Evolutionary conservation across 2,113 vertebrate genomes (phyloP), one percentile per base, ranked within the genome.

Genomic region (Paradoxurus hermaphroditus): DNA sequence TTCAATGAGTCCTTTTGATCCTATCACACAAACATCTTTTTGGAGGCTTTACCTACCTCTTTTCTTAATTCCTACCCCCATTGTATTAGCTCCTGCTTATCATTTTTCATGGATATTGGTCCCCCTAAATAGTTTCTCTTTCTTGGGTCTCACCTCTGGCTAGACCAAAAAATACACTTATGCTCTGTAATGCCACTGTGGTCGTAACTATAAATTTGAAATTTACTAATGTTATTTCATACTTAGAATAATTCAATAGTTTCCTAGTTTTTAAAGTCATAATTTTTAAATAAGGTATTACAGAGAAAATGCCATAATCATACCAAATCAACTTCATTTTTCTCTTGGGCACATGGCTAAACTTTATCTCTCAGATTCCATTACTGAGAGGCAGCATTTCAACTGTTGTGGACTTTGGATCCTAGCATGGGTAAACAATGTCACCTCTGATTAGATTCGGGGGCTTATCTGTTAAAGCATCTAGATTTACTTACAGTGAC

Each of bases 1-100:
- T 46, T 73, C 21, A 96, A 3, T n/a, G 88, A 39, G 7, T 51
- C 11, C 31, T 51, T 92, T 91, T 44, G 21, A 95, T 73, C 75
- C 44, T 92, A 23, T 25, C 0, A 6, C 19, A 16, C 1, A 73
- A 83, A 51, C 63, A n/a, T 36, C 15, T 86, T 16, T 16, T 53
- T n/a, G 8, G 63, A 51, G 70, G 62, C 18, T 51, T 67, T 79
- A 29, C 2, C 7, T 83, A 72, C 1, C 0, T 87, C 7, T 86
- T 86, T 23, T 90, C 15, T 91, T 53, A 62, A 93, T 46, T 21
- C 16, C 36, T 51, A 19, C 0, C 75, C 12, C 29, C 34, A 29
- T 23, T 51, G 5, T 21, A 15, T 70, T 62, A 27, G 1, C 19
- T 67, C 1, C 34, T 63, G 5, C 12, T n/a, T 6, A 59, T 83